Evolutionary conservation across 2,113 vertebrate genomes (phyloP).

Genomic region (Leptodactylus fuscus): DNA sequence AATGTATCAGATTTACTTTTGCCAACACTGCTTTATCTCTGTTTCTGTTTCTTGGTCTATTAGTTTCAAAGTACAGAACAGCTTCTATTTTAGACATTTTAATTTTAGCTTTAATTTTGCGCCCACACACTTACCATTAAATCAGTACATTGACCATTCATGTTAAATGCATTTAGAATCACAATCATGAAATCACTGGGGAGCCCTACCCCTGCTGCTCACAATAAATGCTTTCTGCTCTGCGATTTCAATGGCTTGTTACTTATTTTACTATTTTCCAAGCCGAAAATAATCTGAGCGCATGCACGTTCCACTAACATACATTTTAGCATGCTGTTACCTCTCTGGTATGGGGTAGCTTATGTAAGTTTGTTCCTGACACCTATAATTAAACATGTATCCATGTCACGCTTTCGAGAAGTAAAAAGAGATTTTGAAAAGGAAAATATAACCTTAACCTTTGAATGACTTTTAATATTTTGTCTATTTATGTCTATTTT

Average conservation of each 20-base stretch:
- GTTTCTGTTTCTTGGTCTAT: background rate
- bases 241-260: slow-evolving; percentile 32
- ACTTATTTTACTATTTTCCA: slow-evolving; percentile 30
- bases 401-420: slow-evolving; percentile 26
- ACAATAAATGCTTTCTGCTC: slow-evolving; percentile 38
- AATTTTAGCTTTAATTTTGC: slow-evolving; percentile 43
- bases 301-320: slow-evolving; percentile 31
- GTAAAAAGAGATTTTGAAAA: slow-evolving; percentile 18
- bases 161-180: slow-evolving; percentile 41
- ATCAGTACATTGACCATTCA: slow-evolving; percentile 26
- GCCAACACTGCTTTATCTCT: background rate
- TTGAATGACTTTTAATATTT: background rate
- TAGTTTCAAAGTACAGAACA: slow-evolving; percentile 21
- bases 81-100: slow-evolving; percentile 22
- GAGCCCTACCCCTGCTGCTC: slow-evolving; percentile 12
- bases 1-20: background rate
- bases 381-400: slow-evolving; percentile 41
- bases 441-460: background rate
- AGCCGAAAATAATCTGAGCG: slow-evolving; percentile 44
- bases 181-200: slow-evolving; percentile 43
- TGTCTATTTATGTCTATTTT: background rate
- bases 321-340: slow-evolving; percentile 45
- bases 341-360: slow-evolving; percentile 29
- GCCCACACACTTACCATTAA: slow-evolving; percentile 27
- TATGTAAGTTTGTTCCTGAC: slow-evolving; percentile 21